Base-by-base conservation (phyloP, 2,888 invertebrate species). In the Cabera pusaria region DNA sequence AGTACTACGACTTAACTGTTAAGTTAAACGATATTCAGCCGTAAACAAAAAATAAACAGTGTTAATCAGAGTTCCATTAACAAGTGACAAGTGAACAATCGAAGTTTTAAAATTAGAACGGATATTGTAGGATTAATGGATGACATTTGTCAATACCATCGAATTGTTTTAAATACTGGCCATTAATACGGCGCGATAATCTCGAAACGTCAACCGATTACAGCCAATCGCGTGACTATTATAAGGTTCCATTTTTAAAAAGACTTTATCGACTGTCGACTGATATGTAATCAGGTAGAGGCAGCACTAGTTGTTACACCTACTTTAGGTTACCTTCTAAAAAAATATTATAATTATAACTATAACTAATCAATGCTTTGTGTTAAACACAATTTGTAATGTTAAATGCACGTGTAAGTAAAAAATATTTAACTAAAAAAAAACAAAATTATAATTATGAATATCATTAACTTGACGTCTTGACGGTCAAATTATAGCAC, bases 201-300 rank as follows among this genome's bases (percentile, higher is more conserved):
- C 84, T 80, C 47, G 34, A 62, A 71, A 76, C 69, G 84, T 84
- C 84, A 78, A 76, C 76, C 66, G 73, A 71, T 72, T 72, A 72
- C 66, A 56, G 53, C 65, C 57, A 76, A 79, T 82, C 74, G 76
- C 76, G 78, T 72, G 75, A 70, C 78, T 75, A 72, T 63, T 71
- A 81, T 82, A 80, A 81, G 83, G 69, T 62, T 67, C 72, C 76
- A 81, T 83, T 84, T 83, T 83, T 80, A 77, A 80, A 76, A 67
- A 62, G 59, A 56, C 63, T 68, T 71, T 80, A 83, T 83, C 82
- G 77, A 71, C 67, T 73, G 77, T 78, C 73, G 40, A 43, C 56
- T 35, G 47, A 42, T 52, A 34, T 23, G n/a, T n/a, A n/a, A n/a
- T n/a, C n/a, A 7, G 6, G 20, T 11, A 12, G 19, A 38, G 18